phyloP scores from a whole-genome alignment of 2,797 vertebrate species.

The Pangasius larnaudii region DNA sequence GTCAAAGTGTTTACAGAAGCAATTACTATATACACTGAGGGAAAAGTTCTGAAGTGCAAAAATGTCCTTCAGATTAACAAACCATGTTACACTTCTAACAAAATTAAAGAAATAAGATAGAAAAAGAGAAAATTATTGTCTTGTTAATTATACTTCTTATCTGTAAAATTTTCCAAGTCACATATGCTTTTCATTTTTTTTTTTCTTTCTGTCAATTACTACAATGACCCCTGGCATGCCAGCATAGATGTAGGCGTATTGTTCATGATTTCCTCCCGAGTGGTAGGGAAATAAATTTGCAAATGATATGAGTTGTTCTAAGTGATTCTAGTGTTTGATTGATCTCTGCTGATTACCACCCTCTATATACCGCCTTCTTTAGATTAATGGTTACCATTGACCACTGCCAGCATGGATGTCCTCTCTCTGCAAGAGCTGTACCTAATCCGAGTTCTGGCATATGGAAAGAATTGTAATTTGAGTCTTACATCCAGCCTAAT shows the following conservation, averaged over 20 bases:
- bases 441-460: conserved; percentile 43
- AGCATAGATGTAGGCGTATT: not conserved
- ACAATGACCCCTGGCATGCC: conserved; percentile 7
- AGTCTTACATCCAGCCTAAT: conserved; percentile 35
- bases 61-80: not conserved
- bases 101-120: not conserved
- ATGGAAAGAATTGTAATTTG: conserved; percentile 45
- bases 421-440: conserved; percentile 24
- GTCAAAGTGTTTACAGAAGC: not conserved
- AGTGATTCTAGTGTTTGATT: not conserved
- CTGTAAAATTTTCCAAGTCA: not conserved
- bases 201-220: not conserved
- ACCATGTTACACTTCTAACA: not conserved
- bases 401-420: conserved; percentile 26
- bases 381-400: not conserved
- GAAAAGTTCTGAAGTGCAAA: conserved; percentile 2
- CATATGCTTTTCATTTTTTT: not conserved
- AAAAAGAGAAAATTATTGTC: not conserved
- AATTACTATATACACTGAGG: not conserved
- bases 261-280: conserved; percentile 9
- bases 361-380: not conserved
- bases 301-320: conserved; percentile 1
- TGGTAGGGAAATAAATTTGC: not conserved
- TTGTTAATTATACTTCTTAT: not conserved
- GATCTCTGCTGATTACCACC: not conserved